phyloP scores from a whole-genome alignment of 2,888 invertebrate genomes.

The Sinotaia quadrata region DNA sequence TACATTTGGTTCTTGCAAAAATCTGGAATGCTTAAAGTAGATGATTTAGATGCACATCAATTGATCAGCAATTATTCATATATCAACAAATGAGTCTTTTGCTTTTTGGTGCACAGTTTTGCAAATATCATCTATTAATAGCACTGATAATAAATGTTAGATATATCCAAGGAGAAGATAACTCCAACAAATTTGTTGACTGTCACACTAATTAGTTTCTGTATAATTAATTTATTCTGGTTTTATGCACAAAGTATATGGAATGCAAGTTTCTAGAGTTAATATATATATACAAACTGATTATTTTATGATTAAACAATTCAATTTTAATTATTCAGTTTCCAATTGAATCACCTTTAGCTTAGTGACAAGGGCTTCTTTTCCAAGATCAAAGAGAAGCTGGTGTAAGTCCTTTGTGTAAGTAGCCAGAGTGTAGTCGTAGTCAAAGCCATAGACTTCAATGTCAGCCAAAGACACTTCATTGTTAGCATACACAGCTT shows the following conservation, averaged over 20 bases:
- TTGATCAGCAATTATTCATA: no score
- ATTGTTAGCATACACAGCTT: constrained; percentile 96
- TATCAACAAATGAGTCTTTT: background rate
- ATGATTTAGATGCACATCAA: no score
- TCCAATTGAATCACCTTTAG: constrained; percentile 85
- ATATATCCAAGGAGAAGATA: background rate
- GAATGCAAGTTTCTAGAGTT: background rate
- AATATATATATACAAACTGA: background rate
- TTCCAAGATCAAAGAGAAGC: constrained; percentile 90
- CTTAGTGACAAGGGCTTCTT: constrained; percentile 87
- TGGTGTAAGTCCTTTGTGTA: constrained; percentile 92
- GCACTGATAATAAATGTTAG: background rate
- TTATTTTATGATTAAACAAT: background rate
- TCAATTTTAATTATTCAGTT: no score
- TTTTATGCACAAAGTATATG: no score
- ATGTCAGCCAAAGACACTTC: constrained; percentile 92
- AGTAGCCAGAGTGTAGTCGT: constrained; percentile 97
- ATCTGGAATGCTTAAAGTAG: no score
- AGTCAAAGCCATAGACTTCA: constrained; percentile 95
- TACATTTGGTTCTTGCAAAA: no score
- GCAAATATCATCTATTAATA: background rate
- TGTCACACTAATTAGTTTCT: background rate
- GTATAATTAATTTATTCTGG: no score
- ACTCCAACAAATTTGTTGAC: background rate
- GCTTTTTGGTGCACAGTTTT: background rate